Conservation (phyloP, 2,888 invertebrate genomes). For the Lasioglossum figueresi region DNA sequence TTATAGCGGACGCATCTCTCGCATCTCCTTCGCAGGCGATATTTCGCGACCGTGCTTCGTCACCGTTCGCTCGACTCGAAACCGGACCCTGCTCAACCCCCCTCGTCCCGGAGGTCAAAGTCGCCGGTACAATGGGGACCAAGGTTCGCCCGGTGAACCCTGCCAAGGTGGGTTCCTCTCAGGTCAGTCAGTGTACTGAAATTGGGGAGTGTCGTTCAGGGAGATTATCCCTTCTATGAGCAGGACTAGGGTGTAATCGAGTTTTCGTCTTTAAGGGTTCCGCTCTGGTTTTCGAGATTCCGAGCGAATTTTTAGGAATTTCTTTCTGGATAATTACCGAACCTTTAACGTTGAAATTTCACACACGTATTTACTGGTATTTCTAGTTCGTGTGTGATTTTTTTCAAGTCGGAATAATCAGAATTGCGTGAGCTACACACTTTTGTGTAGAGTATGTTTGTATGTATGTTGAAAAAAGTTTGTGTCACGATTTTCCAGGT, state of each 20-base stretch:
- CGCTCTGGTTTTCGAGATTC: background rate
- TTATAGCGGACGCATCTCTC: constrained; percentile 4
- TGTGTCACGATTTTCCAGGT: too few relatives aligned
- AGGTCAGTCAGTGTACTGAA: background rate
- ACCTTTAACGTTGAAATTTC: too few relatives aligned
- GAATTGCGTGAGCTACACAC: too few relatives aligned
- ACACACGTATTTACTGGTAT: too few relatives aligned
- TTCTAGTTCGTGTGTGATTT: too few relatives aligned
- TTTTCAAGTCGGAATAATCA: too few relatives aligned
- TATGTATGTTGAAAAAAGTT: too few relatives aligned
- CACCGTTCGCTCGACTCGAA: background rate
- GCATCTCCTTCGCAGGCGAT: constrained; percentile 9
- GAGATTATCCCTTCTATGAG: background rate
- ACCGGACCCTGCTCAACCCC: background rate
- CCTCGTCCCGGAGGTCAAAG: constrained; percentile 17
- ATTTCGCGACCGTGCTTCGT: constrained; percentile 17
- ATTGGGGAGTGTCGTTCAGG: background rate
- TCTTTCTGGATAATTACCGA: too few relatives aligned
- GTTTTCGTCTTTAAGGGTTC: background rate
- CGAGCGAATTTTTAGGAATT: background rate
- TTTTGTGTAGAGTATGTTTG: too few relatives aligned
- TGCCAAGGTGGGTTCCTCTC: background rate
- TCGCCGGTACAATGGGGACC: constrained; percentile 18
- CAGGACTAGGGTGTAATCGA: background rate
- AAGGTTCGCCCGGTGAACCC: background rate